Percentiles rank a stretch among this genome's conserved stretches.
These are phyloP conservation scores for Serripes groenlandicus DNA, from an alignment of 2,888 invertebrate species.

Conservation along the genomic window DNA sequence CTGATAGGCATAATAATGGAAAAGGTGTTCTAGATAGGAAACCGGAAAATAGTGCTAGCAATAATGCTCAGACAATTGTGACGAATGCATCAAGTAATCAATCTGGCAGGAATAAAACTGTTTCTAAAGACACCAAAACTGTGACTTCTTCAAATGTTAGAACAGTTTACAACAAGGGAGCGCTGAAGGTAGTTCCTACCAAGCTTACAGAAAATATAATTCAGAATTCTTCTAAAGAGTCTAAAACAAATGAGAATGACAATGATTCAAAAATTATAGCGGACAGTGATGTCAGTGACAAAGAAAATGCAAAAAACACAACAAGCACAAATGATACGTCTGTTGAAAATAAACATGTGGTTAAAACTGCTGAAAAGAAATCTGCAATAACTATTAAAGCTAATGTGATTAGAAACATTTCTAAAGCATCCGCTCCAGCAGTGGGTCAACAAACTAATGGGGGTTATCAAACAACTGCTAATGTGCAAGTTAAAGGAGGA, in stretches of 20 bases:
- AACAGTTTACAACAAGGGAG: background rate
- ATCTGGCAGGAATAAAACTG: background rate
- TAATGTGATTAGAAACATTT: background rate
- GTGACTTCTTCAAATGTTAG: background rate
- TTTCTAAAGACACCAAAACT: background rate
- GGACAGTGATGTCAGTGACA: slow-evolving; percentile 1
- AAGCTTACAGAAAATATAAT: slow-evolving; percentile 71
- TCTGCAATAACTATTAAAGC: background rate
- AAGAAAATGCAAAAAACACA: background rate
- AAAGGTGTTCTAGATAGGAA: background rate
- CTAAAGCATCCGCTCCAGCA: background rate
- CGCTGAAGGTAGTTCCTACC: slow-evolving; percentile 69
- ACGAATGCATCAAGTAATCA: background rate
- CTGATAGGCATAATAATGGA: background rate
- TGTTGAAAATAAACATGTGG: background rate
- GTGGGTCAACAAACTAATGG: background rate
- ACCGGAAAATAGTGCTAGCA: background rate
- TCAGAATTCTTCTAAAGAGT: slow-evolving; percentile 40
- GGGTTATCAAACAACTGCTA: background rate
- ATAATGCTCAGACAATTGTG: slow-evolving; percentile 1
- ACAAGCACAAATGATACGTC: slow-evolving; percentile 3
- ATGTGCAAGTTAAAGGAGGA: background rate
- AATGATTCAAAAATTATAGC: background rate
- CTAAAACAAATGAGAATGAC: slow-evolving; percentile 24
- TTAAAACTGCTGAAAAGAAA: background rate